Conservation (phyloP, 2,888 invertebrate species). For the Acrobasis suavella region DNA sequence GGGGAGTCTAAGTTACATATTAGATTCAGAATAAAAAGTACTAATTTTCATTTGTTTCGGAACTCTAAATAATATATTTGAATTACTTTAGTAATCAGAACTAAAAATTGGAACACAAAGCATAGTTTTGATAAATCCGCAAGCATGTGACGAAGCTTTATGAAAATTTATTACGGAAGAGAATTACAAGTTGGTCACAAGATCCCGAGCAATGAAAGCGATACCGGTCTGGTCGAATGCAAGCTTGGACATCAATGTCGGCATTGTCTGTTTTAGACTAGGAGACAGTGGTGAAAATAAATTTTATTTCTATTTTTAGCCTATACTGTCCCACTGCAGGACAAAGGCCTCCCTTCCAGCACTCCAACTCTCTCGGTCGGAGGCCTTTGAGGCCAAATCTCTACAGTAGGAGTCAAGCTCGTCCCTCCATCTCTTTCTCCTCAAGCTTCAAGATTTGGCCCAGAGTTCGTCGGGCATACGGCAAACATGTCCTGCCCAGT, state of each 20-base stretch:
- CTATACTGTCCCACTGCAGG: too few species aligned
- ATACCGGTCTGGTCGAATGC: slow-evolving; percentile 18
- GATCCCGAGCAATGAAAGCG: slow-evolving; percentile 16
- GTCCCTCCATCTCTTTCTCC: too few species aligned
- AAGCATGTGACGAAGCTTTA: slow-evolving; percentile 4
- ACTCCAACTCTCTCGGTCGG: too few species aligned
- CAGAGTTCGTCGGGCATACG: too few species aligned
- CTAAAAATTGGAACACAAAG: neutral
- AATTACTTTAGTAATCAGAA: neutral
- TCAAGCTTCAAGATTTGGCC: too few species aligned
- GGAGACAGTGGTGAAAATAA: neutral
- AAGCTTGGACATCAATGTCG: slow-evolving; percentile 15
- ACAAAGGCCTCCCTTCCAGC: too few species aligned
- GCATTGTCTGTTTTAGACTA: slow-evolving; percentile 16
- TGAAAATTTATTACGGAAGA: slow-evolving; percentile 3
- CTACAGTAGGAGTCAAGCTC: too few species aligned
- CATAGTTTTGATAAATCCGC: neutral
- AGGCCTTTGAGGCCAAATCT: too few species aligned
- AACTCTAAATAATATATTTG: neutral
- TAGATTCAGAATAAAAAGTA: too few species aligned
- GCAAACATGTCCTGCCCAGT: too few species aligned
- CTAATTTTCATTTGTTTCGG: too few species aligned
- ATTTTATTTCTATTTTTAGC: neutral
- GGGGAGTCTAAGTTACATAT: too few species aligned
- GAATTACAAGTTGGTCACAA: slow-evolving; percentile 6